phyloP scores from a whole-genome alignment of 2,888 invertebrate genomes.

The Andrena marginata region DNA sequence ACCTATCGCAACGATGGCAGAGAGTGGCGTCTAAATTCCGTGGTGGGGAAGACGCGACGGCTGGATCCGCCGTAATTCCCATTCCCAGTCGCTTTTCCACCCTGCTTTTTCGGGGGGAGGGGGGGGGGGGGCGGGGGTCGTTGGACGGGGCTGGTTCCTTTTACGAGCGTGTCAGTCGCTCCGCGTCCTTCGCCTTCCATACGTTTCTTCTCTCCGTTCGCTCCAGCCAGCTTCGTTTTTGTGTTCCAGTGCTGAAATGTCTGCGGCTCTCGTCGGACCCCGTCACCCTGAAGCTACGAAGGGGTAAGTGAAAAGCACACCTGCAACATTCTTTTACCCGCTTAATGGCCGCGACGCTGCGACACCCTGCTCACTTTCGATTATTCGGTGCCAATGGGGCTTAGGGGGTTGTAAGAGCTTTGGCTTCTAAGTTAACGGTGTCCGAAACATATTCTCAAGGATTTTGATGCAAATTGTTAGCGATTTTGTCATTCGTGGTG shows the following conservation, averaged over 20 bases:
- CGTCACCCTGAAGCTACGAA: constrained; percentile 95
- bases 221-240: constrained; percentile 48
- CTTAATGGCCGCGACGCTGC: constrained; percentile 27
- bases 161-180: constrained; percentile 2
- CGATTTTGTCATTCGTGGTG: no score
- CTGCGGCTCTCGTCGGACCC: constrained; percentile 96
- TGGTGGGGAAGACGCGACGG: constrained; percentile 57
- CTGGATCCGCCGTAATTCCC: constrained; percentile 64
- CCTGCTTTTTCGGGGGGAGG: constrained; percentile 46
- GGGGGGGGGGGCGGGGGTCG: no score
- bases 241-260: constrained; percentile 95
- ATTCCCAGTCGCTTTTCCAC: constrained; percentile 64
- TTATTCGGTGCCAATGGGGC: no score
- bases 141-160: constrained; percentile 15
- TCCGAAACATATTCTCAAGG: no score
- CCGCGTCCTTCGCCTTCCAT: neutral
- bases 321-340: constrained; percentile 62
- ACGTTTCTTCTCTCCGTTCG: constrained; percentile 22
- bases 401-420: no score
- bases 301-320: constrained; percentile 89
- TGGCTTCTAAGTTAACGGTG: no score
- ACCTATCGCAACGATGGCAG: constrained; percentile 41
- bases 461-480: no score
- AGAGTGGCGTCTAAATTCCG: constrained; percentile 39
- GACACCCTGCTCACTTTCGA: constrained; percentile 1